Percentiles rank a stretch among this genome's conserved stretches.
Evolutionary conservation across 2,113 vertebrate genomes (phyloP).

Genomic region (Columba janthina): DNA sequence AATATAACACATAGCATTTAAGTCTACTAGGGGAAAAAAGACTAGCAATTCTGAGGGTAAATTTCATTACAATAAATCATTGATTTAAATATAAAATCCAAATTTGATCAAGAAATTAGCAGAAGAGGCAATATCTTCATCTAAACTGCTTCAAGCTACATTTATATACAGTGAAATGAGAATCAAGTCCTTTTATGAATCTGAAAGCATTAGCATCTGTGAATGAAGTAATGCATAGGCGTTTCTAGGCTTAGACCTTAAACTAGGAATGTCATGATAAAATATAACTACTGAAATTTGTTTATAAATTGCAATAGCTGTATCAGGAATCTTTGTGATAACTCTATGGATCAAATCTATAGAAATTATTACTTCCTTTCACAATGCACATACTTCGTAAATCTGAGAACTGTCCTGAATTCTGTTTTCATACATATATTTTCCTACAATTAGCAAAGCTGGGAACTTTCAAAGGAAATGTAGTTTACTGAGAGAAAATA

Average conservation of each 20-base stretch:
- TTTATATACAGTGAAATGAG: neutral
- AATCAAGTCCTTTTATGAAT: neutral
- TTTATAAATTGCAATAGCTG: neutral
- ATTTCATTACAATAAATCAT: constrained; percentile 16
- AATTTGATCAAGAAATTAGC: constrained; percentile 21
- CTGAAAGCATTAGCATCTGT: constrained; percentile 4
- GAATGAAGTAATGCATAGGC: neutral
- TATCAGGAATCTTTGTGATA: neutral
- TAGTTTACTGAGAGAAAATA: neutral
- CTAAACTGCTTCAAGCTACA: neutral
- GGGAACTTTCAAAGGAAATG: neutral
- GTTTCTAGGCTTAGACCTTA: neutral
- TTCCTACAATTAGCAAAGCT: neutral
- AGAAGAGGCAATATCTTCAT: neutral
- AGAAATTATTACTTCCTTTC: neutral
- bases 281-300: neutral
- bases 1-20: neutral
- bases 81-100: neutral
- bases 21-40: neutral
- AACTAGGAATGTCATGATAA: neutral
- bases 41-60: neutral
- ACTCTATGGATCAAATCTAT: neutral
- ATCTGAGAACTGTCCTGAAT: neutral
- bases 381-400: neutral
- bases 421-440: neutral